phyloP scores from a whole-genome alignment of 2,113 vertebrate species.

The Actinemys pallida region DNA sequence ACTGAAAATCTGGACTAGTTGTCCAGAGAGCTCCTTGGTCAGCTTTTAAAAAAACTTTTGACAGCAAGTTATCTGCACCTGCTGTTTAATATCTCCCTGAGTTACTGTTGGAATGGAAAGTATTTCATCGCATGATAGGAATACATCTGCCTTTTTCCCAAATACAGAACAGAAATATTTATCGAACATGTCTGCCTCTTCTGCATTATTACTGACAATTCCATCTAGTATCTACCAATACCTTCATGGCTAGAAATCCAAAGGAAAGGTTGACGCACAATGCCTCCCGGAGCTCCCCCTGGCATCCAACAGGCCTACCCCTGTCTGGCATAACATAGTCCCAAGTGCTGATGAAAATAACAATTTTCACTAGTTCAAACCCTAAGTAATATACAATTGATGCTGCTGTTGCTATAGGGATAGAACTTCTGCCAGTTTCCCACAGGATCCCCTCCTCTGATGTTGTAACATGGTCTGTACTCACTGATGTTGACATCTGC shows the following conservation, averaged over 20 bases:
- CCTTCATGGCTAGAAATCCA: neutral
- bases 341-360: neutral
- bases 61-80: neutral
- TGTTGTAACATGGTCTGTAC: neutral
- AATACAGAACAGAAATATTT: neutral
- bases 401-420: neutral
- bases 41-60: neutral
- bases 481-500: neutral
- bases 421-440: neutral
- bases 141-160: neutral
- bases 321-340: neutral
- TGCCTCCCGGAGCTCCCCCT: no score
- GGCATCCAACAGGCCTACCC: neutral
- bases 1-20: neutral
- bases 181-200: neutral
- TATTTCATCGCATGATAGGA: neutral
- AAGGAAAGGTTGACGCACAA: neutral
- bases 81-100: neutral
- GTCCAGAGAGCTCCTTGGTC: neutral
- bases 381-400: neutral
- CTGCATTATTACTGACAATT: neutral
- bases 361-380: neutral
- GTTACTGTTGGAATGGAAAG: neutral
- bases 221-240: neutral
- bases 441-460: neutral